Conservation (phyloP, 2,888 invertebrate species). For the Trissolcus japonicus region DNA sequence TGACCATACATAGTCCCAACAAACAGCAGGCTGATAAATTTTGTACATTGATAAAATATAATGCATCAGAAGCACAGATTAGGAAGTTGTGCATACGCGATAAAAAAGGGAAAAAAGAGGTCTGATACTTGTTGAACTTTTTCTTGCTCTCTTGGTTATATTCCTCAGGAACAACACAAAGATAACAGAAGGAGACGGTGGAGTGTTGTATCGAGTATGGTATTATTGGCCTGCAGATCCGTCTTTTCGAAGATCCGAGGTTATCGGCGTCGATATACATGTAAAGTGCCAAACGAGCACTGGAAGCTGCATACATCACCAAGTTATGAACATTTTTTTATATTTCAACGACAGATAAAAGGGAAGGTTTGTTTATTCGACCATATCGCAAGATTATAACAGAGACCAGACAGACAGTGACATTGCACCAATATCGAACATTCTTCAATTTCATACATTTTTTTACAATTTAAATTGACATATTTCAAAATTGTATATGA, state of each 20-base stretch:
- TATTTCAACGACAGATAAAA: slow-evolving; percentile 33
- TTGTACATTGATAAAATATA: slow-evolving; percentile 19
- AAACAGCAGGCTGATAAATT: slow-evolving; percentile 20
- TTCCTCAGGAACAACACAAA: slow-evolving; percentile 34
- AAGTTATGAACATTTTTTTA: slow-evolving; percentile 15
- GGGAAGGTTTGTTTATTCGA: slow-evolving; percentile 46
- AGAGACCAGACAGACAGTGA: slow-evolving; percentile 29
- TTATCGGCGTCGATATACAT: slow-evolving; percentile 44
- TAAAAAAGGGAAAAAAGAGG: slow-evolving; percentile 6
- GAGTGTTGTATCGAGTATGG: slow-evolving; percentile 18
- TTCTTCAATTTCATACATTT: no score
- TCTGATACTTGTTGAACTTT: slow-evolving; percentile 34
- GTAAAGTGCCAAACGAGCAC: slow-evolving; percentile 30
- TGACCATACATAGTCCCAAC: slow-evolving; percentile 20
- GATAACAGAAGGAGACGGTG: slow-evolving; percentile 17
- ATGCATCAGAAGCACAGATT: slow-evolving; percentile 22
- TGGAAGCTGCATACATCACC: slow-evolving; percentile 27
- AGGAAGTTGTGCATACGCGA: slow-evolving; percentile 22
- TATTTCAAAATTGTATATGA: no score
- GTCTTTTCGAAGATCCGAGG: slow-evolving; percentile 39
- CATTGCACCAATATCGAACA: slow-evolving; percentile 32
- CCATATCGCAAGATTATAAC: slow-evolving; percentile 40
- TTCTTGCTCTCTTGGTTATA: slow-evolving; percentile 14
- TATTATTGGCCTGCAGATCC: slow-evolving; percentile 36
- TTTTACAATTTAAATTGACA: no score